Evolutionary conservation across 2,797 vertebrate genomes (phyloP), one percentile per base, ranked within the genome.

Genomic region (Tachyglossus aculeatus): DNA sequence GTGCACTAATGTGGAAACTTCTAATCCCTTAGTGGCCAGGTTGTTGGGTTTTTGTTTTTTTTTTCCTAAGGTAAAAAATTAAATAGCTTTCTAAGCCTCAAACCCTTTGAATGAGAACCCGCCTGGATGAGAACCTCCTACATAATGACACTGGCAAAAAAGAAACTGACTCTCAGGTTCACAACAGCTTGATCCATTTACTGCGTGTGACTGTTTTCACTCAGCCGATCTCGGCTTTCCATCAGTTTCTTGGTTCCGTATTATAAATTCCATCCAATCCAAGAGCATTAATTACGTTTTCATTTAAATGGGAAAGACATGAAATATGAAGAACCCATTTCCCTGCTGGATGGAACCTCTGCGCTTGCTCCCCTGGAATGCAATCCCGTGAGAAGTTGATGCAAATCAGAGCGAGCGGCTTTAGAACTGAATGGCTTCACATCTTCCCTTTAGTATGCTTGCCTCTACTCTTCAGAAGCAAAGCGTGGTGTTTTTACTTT

Each of bases 21-120:
- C 64, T 45, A 77, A 63, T 75, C 39, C 59, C 47, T 81, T 51
- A 81, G 65, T 43, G 62, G 29, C 38, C 41, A 66, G n/a, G n/a
- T n/a, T n/a, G n/a, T n/a, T n/a, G n/a, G n/a, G n/a, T n/a, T n/a
- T n/a, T n/a, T n/a, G n/a, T n/a, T n/a, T n/a, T 22, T 24, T 25
- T 27, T 16, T 16, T 15, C 2, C 7, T 2, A 21, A 51, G 38
- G 43, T n/a, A 27, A 52, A 10, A 39, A 50, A 29, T 24, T 12
- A 45, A 27, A 6, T 48, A 38, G 10, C 38, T 7, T 27, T 57
- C 41, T 12, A 36, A 67, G 54, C 71, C 22, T 71, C 31, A 43
- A 24, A 29, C 67, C 21, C 64, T 71, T 24, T 52, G 45, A 55
- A 65, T n/a, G n/a, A n/a, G 34, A 71, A 77, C 61, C 12, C 53